Evolutionary conservation across 2,888 invertebrate genomes (phyloP), one percentile per base, ranked within the genome.

Genomic region (Diachrysia chrysitis): DNA sequence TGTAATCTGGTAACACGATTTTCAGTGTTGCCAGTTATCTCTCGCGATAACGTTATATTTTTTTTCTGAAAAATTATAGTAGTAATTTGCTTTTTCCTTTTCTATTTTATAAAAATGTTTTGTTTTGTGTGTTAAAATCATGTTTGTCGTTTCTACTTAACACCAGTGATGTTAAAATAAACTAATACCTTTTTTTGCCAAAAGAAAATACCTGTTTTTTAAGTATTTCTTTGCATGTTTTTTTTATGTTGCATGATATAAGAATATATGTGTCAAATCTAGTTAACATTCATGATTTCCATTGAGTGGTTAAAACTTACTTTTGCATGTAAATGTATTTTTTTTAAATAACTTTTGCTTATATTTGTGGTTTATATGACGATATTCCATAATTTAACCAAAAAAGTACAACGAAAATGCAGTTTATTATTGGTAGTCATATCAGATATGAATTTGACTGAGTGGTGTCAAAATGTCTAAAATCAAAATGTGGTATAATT

Each of bases 51-150:
- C 29, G 19, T 29, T 63, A 32, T 65, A 51, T 66, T 64, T 66
- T 62, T 77, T 42, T 58, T 59, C 63, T 55, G 35, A 17, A n/a
- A 42, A 51, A 32, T 51, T 46, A 55, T 63, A 17, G 51, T 71
- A 56, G 21, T 46, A 29, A 46, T 65, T 57, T 55, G 46, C 54
- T 69, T 66, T 58, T 76, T 59, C 35, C 55, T 68, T 76, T 71
- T 71, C 25, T 59, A 51, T 64, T 56, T 66, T 54, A 46, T 46
- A 57, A 37, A 48, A 23, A 53, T 63, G 17, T 67, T 67, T 55
- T 55, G 53, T 71, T 42, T 72, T 73, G 64, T 53, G 51, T 65
- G 77, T 76, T 74, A 16, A n/a, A 73, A 76, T 77, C 77, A 77
- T 76, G 77, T 75, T 56, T 67, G 42, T 71, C 10, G 67, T 63